Evolutionary conservation across 2,113 vertebrate species (phyloP), one percentile per base, ranked within the genome.

Genomic region (Lutjanus erythropterus): DNA sequence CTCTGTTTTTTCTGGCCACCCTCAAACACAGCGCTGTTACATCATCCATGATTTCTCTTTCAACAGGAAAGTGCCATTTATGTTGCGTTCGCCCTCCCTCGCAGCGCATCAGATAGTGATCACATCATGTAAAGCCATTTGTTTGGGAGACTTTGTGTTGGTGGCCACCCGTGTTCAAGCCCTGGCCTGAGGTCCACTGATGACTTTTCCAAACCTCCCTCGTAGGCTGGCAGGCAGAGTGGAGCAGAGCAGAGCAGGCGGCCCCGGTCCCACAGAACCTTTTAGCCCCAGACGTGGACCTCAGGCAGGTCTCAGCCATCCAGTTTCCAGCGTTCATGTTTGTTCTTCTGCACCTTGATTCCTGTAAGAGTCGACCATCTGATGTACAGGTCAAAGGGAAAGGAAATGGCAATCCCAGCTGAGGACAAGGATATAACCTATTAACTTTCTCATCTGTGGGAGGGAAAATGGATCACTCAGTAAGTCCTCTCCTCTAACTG

Each of bases 131-230:
- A 94, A 95, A 95, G 92, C 78, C 86, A 89, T 94, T 94, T 94
- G 81, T 92, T 89, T 83, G 69, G 69, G 44, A 93, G 85, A 78
- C 55, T 33, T 86, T 86, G 80, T 93, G 82, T 72, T 90, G 86
- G 89, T 94, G 96, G 88, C 94, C 96, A 96, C 96, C 95, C 95
- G 87, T 93, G 86, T 80, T 92, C 84, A 29, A 89, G 78, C 90
- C 86, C 87, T 86, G 83, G 83, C 65, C 86, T n/a, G 23, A 49
- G 52, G 81, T 84, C 74, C 75, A 25, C 84, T 96, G 94, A 96
- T 97, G 96, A 95, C 90, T 96, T 97, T 97, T 94, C 95, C 96
- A 95, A 96, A 78, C 84, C 71, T 86, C 86, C 76, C 52, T 87
- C 83, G 53, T 71, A 87, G 58, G 44, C 80, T 91, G 88, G 92